phyloP scores from a whole-genome alignment of 2,888 invertebrate genomes.

The Zygaena filipendulae region DNA sequence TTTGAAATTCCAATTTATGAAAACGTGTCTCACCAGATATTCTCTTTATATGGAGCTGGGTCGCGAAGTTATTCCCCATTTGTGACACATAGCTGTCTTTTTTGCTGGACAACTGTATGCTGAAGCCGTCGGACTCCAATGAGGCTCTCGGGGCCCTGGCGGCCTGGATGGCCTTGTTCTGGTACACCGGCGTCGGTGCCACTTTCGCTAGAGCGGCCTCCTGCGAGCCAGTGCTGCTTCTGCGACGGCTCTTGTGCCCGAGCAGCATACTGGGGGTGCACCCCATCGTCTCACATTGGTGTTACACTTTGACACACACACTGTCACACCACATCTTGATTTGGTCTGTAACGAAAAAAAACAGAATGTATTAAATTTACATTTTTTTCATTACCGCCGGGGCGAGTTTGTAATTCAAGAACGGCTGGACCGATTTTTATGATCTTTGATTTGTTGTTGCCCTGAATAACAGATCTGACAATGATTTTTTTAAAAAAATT shows the following conservation, averaged over 20 bases:
- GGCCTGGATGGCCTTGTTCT: constrained; percentile 53
- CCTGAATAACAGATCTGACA: no score
- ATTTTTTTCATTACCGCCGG: no score
- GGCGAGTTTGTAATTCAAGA: no score
- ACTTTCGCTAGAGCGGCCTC: constrained; percentile 58
- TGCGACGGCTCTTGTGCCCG: constrained; percentile 68
- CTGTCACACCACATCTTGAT: constrained; percentile 33
- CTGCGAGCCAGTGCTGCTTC: constrained; percentile 64
- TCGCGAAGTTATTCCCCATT: constrained; percentile 65
- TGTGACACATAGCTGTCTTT: constrained; percentile 66
- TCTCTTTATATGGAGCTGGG: constrained; percentile 59
- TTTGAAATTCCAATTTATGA: no score
- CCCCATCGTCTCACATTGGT: constrained; percentile 60
- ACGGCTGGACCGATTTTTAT: no score
- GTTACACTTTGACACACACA: constrained; percentile 58
- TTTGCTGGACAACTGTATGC: constrained; percentile 58
- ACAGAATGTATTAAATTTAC: no score
- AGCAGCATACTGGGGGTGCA: constrained; percentile 73
- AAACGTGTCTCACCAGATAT: constrained; percentile 62
- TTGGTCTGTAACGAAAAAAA: constrained; percentile 38
- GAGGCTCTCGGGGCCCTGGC: constrained; percentile 57
- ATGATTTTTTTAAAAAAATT: no score
- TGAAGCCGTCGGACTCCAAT: constrained; percentile 61
- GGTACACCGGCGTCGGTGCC: constrained; percentile 48
- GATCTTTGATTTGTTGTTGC: no score